phyloP scores from a whole-genome alignment of 2,888 invertebrate species.

The Germaria angustata region DNA sequence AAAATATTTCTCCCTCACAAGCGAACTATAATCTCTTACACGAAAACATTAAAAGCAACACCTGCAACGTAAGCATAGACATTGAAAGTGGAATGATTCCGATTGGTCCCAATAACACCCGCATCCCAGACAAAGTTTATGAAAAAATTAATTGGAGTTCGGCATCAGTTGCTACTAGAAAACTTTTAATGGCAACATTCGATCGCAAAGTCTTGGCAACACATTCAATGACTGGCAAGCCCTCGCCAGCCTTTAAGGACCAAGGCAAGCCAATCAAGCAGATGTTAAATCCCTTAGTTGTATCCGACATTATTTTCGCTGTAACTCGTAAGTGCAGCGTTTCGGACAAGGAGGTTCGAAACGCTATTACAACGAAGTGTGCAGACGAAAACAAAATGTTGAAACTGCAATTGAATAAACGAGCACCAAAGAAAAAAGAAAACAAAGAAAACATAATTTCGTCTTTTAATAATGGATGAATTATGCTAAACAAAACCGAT shows the following conservation, averaged over 20 bases:
- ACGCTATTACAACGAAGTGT: constrained; percentile 84
- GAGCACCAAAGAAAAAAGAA: constrained; percentile 39
- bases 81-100: no score
- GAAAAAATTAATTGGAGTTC: constrained; percentile 82
- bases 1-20: no score
- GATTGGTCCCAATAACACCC: constrained; percentile 80
- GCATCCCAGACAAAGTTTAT: constrained; percentile 78
- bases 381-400: constrained; percentile 84
- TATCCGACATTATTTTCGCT: constrained; percentile 82
- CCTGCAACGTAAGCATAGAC: no score
- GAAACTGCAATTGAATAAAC: constrained; percentile 78
- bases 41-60: no score
- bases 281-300: constrained; percentile 81
- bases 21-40: no score
- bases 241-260: constrained; percentile 81
- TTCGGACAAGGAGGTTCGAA: constrained; percentile 82
- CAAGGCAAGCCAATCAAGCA: constrained; percentile 76
- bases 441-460: constrained; percentile 76
- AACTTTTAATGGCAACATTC: constrained; percentile 82
- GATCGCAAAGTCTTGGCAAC: constrained; percentile 83
- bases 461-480: no score
- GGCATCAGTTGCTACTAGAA: constrained; percentile 82
- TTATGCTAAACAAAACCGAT: no score
- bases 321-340: constrained; percentile 82
- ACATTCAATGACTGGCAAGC: constrained; percentile 83